phyloP scores from a whole-genome alignment of 2,888 invertebrate genomes.

The Fissipunctia ypsillon region DNA sequence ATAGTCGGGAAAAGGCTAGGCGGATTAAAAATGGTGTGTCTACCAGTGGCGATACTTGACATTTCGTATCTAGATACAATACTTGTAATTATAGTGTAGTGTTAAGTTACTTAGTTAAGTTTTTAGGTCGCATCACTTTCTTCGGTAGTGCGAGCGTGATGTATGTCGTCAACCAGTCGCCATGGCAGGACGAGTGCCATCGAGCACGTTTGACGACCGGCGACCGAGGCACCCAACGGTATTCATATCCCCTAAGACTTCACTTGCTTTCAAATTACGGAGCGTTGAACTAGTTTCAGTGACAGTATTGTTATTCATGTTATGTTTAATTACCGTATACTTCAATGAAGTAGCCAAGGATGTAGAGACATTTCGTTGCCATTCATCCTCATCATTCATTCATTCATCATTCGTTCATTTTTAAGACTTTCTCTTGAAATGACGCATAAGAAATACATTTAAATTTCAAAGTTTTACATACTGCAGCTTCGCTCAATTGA shows the following conservation, averaged over 20 bases:
- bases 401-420: too few species aligned
- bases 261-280: constrained; percentile 36
- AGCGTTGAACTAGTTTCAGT: constrained; percentile 15
- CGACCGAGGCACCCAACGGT: not conserved
- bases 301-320: not conserved
- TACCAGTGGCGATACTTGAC: too few species aligned
- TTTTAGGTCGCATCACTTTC: constrained; percentile 55
- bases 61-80: too few species aligned
- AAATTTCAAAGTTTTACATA: not conserved
- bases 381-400: too few species aligned
- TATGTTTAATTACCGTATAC: not conserved
- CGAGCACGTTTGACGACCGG: constrained; percentile 14
- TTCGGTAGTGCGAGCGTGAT: constrained; percentile 37
- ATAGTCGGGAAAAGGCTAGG: too few species aligned
- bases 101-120: constrained; percentile 2
- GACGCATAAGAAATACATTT: constrained; percentile 15
- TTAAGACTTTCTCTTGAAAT: constrained; percentile 24
- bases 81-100: not conserved
- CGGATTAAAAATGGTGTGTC: too few species aligned
- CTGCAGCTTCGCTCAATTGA: not conserved
- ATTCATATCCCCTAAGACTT: constrained; percentile 27
- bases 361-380: not conserved
- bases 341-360: not conserved
- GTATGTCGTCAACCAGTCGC: constrained; percentile 8
- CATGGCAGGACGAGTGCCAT: constrained; percentile 17